Conservation (phyloP, 2,888 invertebrate genomes). For the Candidula unifasciata region DNA sequence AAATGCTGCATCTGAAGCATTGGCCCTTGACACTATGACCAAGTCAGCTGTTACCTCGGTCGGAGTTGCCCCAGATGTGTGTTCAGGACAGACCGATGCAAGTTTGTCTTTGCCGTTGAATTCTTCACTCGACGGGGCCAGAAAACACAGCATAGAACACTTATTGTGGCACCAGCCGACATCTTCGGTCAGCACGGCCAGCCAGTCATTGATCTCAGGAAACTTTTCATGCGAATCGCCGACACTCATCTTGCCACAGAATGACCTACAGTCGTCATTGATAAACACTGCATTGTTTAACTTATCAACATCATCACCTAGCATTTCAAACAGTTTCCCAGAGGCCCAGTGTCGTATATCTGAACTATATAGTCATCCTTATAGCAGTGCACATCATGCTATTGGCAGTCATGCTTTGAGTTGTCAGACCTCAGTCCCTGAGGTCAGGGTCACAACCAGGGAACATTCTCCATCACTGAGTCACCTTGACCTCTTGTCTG, state of each 20-base stretch:
- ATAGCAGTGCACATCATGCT: background rate
- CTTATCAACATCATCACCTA: constrained; percentile 2
- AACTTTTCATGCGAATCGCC: constrained; percentile 27
- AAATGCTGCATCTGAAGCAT: background rate
- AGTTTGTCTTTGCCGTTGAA: background rate
- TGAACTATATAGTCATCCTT: constrained; percentile 19
- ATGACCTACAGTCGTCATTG: constrained; percentile 2
- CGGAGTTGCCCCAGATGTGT: background rate
- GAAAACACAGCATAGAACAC: constrained; percentile 42
- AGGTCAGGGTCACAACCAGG: background rate
- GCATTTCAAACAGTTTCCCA: background rate
- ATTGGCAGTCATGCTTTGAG: background rate
- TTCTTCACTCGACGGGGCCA: background rate
- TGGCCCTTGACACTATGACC: background rate
- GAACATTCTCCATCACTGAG: background rate
- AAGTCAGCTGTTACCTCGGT: background rate
- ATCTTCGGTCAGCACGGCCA: constrained; percentile 12
- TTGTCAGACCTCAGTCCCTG: background rate
- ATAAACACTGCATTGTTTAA: background rate
- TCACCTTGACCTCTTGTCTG: background rate
- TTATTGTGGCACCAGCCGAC: constrained; percentile 23
- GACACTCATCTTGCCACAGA: constrained; percentile 7
- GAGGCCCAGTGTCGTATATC: background rate
- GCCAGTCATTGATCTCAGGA: constrained; percentile 23
- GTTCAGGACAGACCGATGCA: background rate